Base-by-base conservation (phyloP, 2,888 invertebrate species). In the Drosophila falleni region DNA sequence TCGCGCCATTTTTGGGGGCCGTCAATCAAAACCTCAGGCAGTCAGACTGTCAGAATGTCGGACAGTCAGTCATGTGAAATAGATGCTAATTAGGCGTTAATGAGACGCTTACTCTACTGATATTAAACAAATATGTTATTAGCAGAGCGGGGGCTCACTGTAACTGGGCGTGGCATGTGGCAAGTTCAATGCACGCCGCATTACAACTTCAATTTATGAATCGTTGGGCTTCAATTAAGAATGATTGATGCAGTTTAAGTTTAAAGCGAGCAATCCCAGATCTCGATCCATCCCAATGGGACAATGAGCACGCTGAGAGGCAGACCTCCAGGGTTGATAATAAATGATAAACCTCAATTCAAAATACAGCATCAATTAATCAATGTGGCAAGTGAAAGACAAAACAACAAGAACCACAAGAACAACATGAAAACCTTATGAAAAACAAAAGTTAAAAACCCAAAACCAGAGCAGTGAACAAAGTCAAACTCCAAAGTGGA, bases 321-420 rank as follows among this genome's bases (percentile, higher is more conserved):
- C 55, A 44, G 71, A 80, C 74, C 70, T 41, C 70, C 78, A 23
- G 62, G 46, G 53, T 75, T 70, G 79, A 66, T 73, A 74, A 75
- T 72, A 85, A 79, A 72, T 71, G 71, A 80, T 80, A 76, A 80
- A 67, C 74, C 66, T 71, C 77, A 58, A 77, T 74, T 73, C 49
- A 39, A 79, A 77, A 77, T 81, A 71, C 73, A 58, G 69, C 75
- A 77, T 69, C 81, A 81, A 91, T 90, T 90, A 90, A 90, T 89
- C 86, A 90, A 86, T 63, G 82, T 76, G 80, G 78, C 71, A 81
- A 86, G 73, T 68, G 73, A 81, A 66, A 64, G 50, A 79, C 76
- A 77, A 76, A 71, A 74, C 31, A 3, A 11, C 13, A 55, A 63
- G 64, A 71, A 74, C 31, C 1, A 11, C 13, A 55, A 63, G 64